A percentile compares a stretch with the other conserved stretches of the same genome.
Evolutionary conservation across 23 tunicate genomes (phyloP).

Genomic region (Halocynthia roretzi): DNA sequence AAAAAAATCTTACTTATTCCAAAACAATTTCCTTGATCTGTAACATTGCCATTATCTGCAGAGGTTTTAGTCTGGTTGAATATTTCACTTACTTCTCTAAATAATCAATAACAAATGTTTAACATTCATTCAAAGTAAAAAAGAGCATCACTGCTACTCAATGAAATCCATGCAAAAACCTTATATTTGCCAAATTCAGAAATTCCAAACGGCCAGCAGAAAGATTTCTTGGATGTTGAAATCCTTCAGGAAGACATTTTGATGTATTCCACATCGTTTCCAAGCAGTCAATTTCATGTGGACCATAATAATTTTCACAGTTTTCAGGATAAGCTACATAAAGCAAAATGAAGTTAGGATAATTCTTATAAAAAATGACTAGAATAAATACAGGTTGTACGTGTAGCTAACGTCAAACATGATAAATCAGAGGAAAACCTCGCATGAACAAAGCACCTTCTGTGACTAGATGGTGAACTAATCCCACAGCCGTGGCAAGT

Average conservation of each 20-base stretch:
- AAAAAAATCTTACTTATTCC: slow-evolving; percentile 5
- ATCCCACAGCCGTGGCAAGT: too few species aligned
- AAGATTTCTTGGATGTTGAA: slow-evolving; percentile 27
- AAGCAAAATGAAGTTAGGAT: neutral
- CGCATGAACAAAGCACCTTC: too few species aligned
- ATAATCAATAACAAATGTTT: neutral
- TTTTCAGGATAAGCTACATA: slow-evolving; percentile 5
- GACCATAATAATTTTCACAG: slow-evolving; percentile 13
- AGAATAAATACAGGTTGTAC: too few species aligned
- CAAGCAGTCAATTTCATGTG: slow-evolving; percentile 23
- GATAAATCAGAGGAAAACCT: too few species aligned
- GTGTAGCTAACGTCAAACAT: too few species aligned
- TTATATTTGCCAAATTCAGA: slow-evolving; percentile 6
- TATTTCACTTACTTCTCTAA: neutral
- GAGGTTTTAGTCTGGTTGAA: slow-evolving; percentile 11
- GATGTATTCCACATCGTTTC: slow-evolving; percentile 17
- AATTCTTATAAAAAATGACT: too few species aligned
- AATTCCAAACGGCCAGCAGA: neutral
- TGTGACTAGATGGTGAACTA: too few species aligned
- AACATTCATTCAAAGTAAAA: neutral
- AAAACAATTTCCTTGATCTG: slow-evolving; percentile 12
- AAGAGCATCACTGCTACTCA: too few species aligned
- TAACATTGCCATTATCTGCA: slow-evolving; percentile 11
- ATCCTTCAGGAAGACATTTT: slow-evolving; percentile 22
- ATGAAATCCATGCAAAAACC: neutral